phyloP scores from a whole-genome alignment of 2,888 invertebrate genomes.

The Mesorhabditis belari region DNA sequence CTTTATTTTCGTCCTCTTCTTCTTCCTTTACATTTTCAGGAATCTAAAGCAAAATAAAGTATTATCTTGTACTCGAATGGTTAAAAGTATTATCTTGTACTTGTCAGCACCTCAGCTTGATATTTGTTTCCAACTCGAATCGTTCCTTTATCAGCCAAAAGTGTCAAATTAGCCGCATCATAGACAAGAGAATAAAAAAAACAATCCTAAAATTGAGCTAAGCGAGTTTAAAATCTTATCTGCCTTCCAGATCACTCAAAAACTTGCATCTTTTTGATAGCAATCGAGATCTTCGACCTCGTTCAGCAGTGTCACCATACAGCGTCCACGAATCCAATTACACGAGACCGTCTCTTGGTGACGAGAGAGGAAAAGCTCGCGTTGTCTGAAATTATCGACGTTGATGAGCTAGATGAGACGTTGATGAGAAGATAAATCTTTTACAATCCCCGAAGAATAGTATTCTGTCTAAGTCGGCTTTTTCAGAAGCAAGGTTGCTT shows the following conservation, averaged over 20 bases:
- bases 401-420: no score
- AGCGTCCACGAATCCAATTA: conserved; percentile 94
- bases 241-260: not conserved
- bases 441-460: no score
- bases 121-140: conserved; percentile 84
- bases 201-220: conserved; percentile 71
- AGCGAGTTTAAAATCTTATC: not conserved
- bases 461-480: no score
- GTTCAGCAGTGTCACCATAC: conserved; percentile 94
- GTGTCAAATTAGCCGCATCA: conserved; percentile 95
- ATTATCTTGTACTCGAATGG: no score
- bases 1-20: conserved; percentile 17
- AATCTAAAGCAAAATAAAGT: no score
- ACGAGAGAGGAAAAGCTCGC: conserved; percentile 93
- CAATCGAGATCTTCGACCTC: conserved; percentile 93
- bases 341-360: conserved; percentile 91
- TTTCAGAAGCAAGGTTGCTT: no score
- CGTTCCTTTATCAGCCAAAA: conserved; percentile 90
- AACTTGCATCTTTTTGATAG: conserved; percentile 70
- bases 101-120: conserved; percentile 65
- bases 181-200: conserved; percentile 99
- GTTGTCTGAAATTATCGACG: conserved; percentile 64
- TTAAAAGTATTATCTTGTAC: no score
- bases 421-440: no score
- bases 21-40: conserved; percentile 7